Evolutionary conservation across 2,888 invertebrate genomes (phyloP).

Genomic region (Heliconius aoede): DNA sequence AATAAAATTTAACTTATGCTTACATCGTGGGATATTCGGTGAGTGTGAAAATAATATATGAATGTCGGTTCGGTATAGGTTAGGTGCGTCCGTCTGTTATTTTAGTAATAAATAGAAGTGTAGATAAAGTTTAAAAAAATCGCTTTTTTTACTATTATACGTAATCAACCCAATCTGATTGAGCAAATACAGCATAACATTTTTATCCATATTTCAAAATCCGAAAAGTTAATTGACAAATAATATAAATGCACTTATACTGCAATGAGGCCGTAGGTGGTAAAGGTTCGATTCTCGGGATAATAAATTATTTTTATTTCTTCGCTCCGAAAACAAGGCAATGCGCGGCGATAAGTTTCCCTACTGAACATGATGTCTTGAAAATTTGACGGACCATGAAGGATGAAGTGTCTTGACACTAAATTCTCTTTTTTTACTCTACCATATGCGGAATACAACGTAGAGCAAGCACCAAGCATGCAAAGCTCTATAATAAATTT

Average conservation of each 20-base stretch:
- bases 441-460: not conserved
- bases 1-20: conserved; percentile 17
- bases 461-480: not conserved
- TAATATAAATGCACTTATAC: too few species aligned
- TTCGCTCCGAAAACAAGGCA: too few species aligned
- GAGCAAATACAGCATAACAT: too few species aligned
- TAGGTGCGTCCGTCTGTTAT: not conserved
- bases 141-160: not conserved
- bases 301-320: too few species aligned
- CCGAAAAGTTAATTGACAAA: too few species aligned
- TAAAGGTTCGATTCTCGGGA: too few species aligned
- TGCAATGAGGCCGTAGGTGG: too few species aligned
- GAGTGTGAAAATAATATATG: conserved; percentile 7
- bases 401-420: too few species aligned
- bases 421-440: not conserved
- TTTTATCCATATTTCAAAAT: too few species aligned
- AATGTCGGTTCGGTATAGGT: not conserved
- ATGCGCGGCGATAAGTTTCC: not conserved
- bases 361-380: not conserved
- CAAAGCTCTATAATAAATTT: not conserved
- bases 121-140: not conserved
- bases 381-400: not conserved
- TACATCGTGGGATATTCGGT: conserved; percentile 8
- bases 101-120: not conserved
- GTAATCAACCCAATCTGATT: not conserved